Evolutionary conservation across 2,113 vertebrate genomes (phyloP), one percentile per base, ranked within the genome.

Genomic region (Nothobranchius kuhntae): DNA sequence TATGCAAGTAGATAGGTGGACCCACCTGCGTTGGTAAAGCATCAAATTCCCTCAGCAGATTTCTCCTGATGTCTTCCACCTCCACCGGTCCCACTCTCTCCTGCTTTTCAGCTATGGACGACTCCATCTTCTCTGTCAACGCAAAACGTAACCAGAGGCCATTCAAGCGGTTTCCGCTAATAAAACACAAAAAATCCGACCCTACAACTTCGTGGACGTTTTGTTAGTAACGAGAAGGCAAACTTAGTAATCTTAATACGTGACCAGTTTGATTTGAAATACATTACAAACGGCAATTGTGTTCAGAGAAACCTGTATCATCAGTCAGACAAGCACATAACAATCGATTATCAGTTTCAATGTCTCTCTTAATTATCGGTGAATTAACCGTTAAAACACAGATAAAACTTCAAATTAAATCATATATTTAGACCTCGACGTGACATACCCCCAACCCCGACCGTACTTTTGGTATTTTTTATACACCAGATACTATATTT

Each of bases 11-110:
- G 12, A 30, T 30, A 4, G 30, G 30, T 30, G 30, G 30, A 63
- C 55, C 3, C 14, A 86, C 86, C 77, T 77, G 75, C 2, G 55
- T 30, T 9, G 61, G 74, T 2, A 82, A 61, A 47, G 81, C 72
- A n/a, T 52, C 4, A 17, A 89, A 86, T 15, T 90, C 89, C 0
- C 14, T 61, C 9, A 83, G 83, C 24, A 90, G 74, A 6, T 87
- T 70, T 12, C 40, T 80, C 61, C 63, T 78, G 21, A 90, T 71
- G 72, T 90, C 83, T 0, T 68, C 82, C 53, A 90, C 83, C 50
- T 71, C 62, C 53, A 89, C 81, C 0, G 78, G 83, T 0, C 82
- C 85, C 1, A 67, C 61, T 61, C 78, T 61, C 61, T 79, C 80
- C 5, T 78, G 82, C 26, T 58, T 81, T 45, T 42, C 71, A 0